Conservation (phyloP, 1,140 invertebrate genomes). For the Acromyrmex echinatior region DNA sequence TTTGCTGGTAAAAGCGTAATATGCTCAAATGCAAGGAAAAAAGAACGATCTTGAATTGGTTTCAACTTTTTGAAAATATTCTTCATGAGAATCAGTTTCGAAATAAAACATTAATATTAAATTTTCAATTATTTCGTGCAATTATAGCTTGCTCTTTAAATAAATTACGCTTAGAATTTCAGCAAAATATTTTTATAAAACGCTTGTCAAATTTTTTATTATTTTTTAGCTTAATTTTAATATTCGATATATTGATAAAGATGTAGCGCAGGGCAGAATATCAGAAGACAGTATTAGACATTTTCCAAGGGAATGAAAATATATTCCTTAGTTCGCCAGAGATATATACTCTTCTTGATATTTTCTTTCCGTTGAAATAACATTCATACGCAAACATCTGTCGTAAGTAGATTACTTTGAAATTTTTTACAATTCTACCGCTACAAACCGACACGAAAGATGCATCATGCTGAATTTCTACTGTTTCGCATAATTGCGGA, state of each 20-base stretch:
- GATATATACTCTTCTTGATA: not conserved
- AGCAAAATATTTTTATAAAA: not conserved
- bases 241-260: not conserved
- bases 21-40: not conserved
- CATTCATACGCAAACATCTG: not conserved
- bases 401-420: constrained; percentile 23
- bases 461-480: not conserved
- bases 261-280: not conserved
- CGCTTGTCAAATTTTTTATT: not conserved
- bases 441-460: not conserved
- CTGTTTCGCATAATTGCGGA: constrained; percentile 4
- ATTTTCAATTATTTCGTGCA: not conserved
- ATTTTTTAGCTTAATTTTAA: constrained; percentile 16
- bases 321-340: not conserved
- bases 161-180: not conserved
- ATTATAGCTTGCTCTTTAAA: not conserved
- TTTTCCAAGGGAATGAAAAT: constrained; percentile 30
- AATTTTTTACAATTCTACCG: constrained; percentile 26
- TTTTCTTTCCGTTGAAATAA: constrained; percentile 24
- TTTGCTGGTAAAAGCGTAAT: not conserved
- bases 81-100: not conserved
- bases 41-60: not conserved
- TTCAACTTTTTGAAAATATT: not conserved
- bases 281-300: not conserved
- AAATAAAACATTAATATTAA: not conserved